phyloP scores from a whole-genome alignment of 2,797 vertebrate genomes.

The Coregonus ussuriensis region DNA sequence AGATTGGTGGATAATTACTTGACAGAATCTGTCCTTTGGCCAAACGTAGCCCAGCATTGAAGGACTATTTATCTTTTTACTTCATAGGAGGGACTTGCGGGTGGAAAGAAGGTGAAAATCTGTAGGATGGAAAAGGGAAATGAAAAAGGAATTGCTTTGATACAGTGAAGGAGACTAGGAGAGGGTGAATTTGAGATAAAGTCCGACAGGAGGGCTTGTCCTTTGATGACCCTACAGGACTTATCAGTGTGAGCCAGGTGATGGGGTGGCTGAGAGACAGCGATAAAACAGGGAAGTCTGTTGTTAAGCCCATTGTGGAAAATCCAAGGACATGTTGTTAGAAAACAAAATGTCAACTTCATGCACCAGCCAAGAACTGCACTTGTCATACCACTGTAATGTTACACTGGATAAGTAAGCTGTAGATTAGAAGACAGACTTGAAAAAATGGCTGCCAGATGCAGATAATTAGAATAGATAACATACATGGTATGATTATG shows the following conservation, averaged over 20 bases:
- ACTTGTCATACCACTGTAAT: slow-evolving; percentile 20
- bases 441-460: neutral
- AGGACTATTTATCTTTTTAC: slow-evolving; percentile 48
- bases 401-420: neutral
- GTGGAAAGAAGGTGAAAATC: slow-evolving; percentile 2
- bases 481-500: neutral
- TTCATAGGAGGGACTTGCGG: slow-evolving; percentile 27
- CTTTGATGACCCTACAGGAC: slow-evolving; percentile 46
- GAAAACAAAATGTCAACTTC: slow-evolving; percentile 30
- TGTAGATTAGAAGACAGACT: slow-evolving; percentile 5
- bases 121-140: slow-evolving; percentile 19
- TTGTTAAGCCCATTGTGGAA: slow-evolving; percentile 30
- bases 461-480: neutral
- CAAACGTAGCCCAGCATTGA: slow-evolving; percentile 44
- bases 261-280: slow-evolving; percentile 39
- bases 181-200: slow-evolving; percentile 56
- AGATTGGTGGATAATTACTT: slow-evolving; percentile 67
- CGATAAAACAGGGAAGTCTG: slow-evolving; percentile 47
- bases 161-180: slow-evolving; percentile 41
- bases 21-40: slow-evolving; percentile 57
- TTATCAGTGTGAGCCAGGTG: slow-evolving; percentile 60
- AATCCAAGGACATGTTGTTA: slow-evolving; percentile 30
- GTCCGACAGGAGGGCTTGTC: slow-evolving; percentile 43
- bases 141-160: slow-evolving; percentile 39
- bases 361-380: slow-evolving; percentile 29